Evolutionary conservation across 2,113 vertebrate genomes (phyloP), one percentile per base, ranked within the genome.

Genomic region (Caloenas nicobarica): DNA sequence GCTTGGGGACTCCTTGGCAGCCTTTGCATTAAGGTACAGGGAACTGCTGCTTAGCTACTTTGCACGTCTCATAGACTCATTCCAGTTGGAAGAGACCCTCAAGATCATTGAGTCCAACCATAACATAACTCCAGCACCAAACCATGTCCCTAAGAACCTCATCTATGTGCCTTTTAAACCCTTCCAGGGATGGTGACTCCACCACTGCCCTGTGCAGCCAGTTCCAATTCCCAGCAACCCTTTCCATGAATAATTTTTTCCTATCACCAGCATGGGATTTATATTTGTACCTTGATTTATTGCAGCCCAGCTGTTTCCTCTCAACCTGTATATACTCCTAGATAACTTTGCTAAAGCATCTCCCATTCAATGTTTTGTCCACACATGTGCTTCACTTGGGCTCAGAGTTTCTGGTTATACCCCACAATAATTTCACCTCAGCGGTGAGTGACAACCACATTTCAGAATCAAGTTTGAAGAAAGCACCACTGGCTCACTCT

Each of bases 381-480:
- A 18, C 23, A 5, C 3, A 11, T 0, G 1, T 7, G 3, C 6
- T 66, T 80, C 13, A 0, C 9, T 58, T 3, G 0, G 26, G 7
- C 42, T 83, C 56, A 34, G 62, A 61, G 14, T 38, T 88, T 51
- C 64, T 66, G 60, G 7, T 50, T 36, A 7, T 57, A 17, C 22
- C 19, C 25, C 31, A 33, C 48, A 53, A 33, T 26, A 61, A 33
- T 4, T n/a, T 21, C 34, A 22, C 13, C 29, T 38, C 53, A 28
- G 6, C 34, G 42, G 33, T 17, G 18, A 77, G 36, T 0, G 2
- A 60, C 0, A 4, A 12, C n/a, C 1, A 0, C 18, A 5, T 4
- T 19, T 36, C 22, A 15, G 65, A 57, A 73, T 16, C 26, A 51
- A 76, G 26, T 26, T 65, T 77, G 56, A 38, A 53, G 53, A n/a